These are phyloP conservation scores for Cataglyphis rosenhaueri DNA, from an alignment of 2,888 invertebrate species.

Conservation along the genomic window DNA sequence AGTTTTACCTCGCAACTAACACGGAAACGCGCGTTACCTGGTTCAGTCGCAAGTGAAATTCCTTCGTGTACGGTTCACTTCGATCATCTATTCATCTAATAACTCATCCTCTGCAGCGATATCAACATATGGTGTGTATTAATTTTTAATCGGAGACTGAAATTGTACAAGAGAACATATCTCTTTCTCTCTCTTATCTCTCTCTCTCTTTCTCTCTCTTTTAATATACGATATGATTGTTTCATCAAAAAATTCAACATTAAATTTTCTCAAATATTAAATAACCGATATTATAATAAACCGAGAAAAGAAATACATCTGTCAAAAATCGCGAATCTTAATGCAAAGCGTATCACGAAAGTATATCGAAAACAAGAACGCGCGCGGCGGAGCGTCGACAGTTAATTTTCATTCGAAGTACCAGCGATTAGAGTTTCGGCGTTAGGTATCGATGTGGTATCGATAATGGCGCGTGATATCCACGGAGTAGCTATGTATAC, in stretches of 20 bases:
- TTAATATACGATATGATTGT: neutral
- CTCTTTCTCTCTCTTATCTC: neutral
- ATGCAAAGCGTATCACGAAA: neutral
- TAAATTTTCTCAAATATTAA: neutral
- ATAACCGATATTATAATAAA: neutral
- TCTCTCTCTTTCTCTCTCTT: neutral
- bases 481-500: slow-evolving; percentile 58
- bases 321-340: neutral
- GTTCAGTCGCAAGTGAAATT: slow-evolving; percentile 82
- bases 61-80: slow-evolving; percentile 69
- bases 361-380: neutral
- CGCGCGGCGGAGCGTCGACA: slow-evolving; percentile 5
- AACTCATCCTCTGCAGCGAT: neutral
- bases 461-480: slow-evolving; percentile 74
- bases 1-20: slow-evolving; percentile 59
- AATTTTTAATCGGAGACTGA: neutral
- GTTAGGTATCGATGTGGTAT: slow-evolving; percentile 67
- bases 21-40: slow-evolving; percentile 73
- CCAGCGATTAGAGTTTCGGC: slow-evolving; percentile 67
- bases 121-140: neutral
- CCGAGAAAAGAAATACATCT: neutral
- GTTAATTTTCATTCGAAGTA: slow-evolving; percentile 62
- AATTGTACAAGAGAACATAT: neutral
- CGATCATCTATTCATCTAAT: slow-evolving; percentile 15
- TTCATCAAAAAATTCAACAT: neutral